Conservation (phyloP, 1,140 invertebrate genomes). For the Achatina immaculata region DNA sequence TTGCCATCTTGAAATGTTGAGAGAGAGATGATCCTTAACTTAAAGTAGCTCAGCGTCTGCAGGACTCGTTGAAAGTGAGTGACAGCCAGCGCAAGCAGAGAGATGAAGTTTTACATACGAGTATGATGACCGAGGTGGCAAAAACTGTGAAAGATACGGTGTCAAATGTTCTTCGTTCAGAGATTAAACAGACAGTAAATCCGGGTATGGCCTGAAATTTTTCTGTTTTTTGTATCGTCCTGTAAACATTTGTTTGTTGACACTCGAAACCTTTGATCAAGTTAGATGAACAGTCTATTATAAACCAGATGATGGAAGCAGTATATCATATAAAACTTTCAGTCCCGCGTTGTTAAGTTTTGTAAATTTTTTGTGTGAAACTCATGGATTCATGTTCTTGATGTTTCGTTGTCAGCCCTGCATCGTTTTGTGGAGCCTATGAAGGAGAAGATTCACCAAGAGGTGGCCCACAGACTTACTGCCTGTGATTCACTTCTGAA, state of each 20-base stretch:
- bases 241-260: not conserved
- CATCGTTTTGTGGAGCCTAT: slow-evolving; percentile 76
- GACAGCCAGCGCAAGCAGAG: slow-evolving; percentile 29
- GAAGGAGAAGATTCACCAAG: slow-evolving; percentile 78
- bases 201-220: slow-evolving; percentile 43
- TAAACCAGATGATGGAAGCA: no score
- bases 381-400: not conserved
- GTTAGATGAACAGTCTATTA: no score
- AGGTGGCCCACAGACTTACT: slow-evolving; percentile 80
- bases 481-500: slow-evolving; percentile 81
- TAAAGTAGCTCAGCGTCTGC: slow-evolving; percentile 40
- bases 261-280: not conserved
- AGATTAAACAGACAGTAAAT: slow-evolving; percentile 47
- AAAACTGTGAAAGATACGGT: slow-evolving; percentile 40
- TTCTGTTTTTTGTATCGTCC: no score
- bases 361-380: no score
- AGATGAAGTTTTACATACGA: slow-evolving; percentile 40
- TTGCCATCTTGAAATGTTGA: no score
- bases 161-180: slow-evolving; percentile 35
- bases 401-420: slow-evolving; percentile 58
- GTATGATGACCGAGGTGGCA: slow-evolving; percentile 35
- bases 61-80: slow-evolving; percentile 42
- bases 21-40: slow-evolving; percentile 37
- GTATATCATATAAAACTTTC: no score
- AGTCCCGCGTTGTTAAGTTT: no score